Evolutionary conservation across 2,888 invertebrate genomes (phyloP), one percentile per base, ranked within the genome.

Genomic region (Creontiades dilutus): DNA sequence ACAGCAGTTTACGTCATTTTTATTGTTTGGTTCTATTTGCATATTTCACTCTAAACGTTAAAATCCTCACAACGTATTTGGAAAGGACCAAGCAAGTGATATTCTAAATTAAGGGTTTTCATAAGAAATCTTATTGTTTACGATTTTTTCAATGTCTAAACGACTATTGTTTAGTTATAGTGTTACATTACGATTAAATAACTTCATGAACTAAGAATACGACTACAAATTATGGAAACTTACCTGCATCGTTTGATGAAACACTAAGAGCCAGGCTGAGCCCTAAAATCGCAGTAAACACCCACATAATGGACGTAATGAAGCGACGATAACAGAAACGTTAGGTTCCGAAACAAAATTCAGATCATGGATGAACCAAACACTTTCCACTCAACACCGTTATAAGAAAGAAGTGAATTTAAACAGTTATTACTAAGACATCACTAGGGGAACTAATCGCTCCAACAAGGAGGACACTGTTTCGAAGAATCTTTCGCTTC

Each of bases 401-500:
- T 37, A 37, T 2, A 37, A 37, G 37, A 37, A 37, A 37, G 37
- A 37, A 37, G 37, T 4, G 37, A 37, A 37, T 37, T 37, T 4
- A 2, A 37, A 37, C 37, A 4, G 37, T 37, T 37, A 37, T 37
- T 37, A 4, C 37, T 4, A 37, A 4, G 37, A 37, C 37, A 37
- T 37, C 52, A 52, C 16, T 52, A 11, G 52, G 12, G 23, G n/a
- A n/a, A 23, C 68, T 19, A 2, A 68, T 11, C 23, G 27, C 7
- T 23, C 12, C 68, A n/a, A 23, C 23, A 23, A 68, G 23, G 68
- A 68, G 68, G 27, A 68, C 23, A 68, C 68, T 68, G n/a, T 9
- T 57, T 37, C 37, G 57, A 19, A 68, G 68, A 68, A 68, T 68
- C 23, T 23, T 68, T 68, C 68, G 68, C 61, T 23, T 68, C 68